Conservation (phyloP, 2,797 vertebrate species). For the Spondyliosoma cantharus region DNA sequence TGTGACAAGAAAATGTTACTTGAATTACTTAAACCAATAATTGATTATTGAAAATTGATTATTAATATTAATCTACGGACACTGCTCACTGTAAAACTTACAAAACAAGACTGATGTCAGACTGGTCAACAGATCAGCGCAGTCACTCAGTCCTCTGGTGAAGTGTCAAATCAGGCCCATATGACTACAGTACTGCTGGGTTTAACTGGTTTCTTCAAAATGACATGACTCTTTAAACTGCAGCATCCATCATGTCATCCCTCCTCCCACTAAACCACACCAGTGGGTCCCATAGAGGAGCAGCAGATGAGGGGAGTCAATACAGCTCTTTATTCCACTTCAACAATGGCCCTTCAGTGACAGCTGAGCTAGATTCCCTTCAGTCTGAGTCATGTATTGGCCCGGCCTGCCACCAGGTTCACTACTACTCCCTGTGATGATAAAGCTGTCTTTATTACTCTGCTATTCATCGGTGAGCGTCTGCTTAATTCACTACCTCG, state of each 20-base stretch:
- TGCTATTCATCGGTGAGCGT: constrained; percentile 46
- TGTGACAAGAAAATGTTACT: not conserved
- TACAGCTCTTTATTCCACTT: constrained; percentile 75
- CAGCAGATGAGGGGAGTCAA: constrained; percentile 74
- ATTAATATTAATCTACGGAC: not conserved
- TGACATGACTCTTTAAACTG: constrained; percentile 22
- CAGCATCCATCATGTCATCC: constrained; percentile 49
- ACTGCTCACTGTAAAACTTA: not conserved
- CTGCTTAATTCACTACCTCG: constrained; percentile 55
- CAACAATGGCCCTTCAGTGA: constrained; percentile 79
- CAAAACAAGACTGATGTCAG: not conserved
- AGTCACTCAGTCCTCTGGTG: not conserved
- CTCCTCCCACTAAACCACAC: constrained; percentile 67
- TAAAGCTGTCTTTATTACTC: constrained; percentile 49
- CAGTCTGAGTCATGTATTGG: constrained; percentile 76
- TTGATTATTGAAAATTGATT: not conserved
- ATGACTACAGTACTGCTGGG: constrained; percentile 12
- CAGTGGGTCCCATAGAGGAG: constrained; percentile 54
- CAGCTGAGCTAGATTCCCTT: constrained; percentile 71
- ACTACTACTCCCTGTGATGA: constrained; percentile 49
- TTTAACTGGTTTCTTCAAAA: constrained; percentile 42
- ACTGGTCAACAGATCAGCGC: not conserved
- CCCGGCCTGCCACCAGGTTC: constrained; percentile 49
- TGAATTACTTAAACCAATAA: not conserved
- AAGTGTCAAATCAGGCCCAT: not conserved